Percentiles rank a stretch among this genome's conserved stretches.
Conservation (phyloP, 2,888 invertebrate species). For the Hemaris fuciformis region DNA sequence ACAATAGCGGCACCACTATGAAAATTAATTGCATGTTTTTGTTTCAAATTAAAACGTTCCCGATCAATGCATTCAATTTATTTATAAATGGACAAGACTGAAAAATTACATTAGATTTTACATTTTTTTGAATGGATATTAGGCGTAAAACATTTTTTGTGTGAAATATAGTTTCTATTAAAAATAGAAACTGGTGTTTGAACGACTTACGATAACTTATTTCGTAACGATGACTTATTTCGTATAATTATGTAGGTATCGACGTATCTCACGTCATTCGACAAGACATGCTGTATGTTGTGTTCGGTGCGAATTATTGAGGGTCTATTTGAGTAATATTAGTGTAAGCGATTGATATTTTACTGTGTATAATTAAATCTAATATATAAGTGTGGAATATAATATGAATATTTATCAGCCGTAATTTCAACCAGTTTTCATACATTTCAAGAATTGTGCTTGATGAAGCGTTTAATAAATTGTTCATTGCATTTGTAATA, state of each 20-base stretch:
- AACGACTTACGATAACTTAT: not conserved
- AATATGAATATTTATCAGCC: not conserved
- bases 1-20: not conserved
- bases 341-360: not conserved
- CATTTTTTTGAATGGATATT: not conserved
- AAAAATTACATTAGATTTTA: slow-evolving; percentile 19
- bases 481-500: too few relatives aligned
- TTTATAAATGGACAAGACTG: slow-evolving; percentile 29
- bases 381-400: not conserved
- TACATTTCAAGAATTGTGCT: not conserved
- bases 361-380: not conserved
- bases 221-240: not conserved
- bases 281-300: not conserved
- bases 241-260: too few relatives aligned
- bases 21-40: not conserved
- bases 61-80: slow-evolving; percentile 19
- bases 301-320: not conserved
- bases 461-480: too few relatives aligned
- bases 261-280: not conserved
- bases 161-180: not conserved
- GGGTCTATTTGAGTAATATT: not conserved
- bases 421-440: too few relatives aligned
- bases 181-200: slow-evolving; percentile 1
- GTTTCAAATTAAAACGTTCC: slow-evolving; percentile 14
- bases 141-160: not conserved